phyloP scores from a whole-genome alignment of 2,113 vertebrate genomes.

The Megaleporinus macrocephalus region DNA sequence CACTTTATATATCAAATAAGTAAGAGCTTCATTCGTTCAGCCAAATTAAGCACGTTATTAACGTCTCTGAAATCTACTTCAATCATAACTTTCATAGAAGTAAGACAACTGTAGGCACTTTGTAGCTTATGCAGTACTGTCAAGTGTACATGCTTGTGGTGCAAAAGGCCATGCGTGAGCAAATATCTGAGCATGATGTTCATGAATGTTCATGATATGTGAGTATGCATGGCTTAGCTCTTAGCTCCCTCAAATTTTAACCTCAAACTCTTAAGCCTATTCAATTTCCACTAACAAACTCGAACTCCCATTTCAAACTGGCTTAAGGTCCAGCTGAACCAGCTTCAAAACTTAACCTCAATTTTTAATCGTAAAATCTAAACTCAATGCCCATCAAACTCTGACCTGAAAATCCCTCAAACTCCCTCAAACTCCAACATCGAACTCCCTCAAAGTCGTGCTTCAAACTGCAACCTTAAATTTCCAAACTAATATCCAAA shows the following conservation, averaged over 20 bases:
- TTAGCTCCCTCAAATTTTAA: too few relatives aligned
- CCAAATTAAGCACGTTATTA: constrained; percentile 1
- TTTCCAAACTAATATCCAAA: neutral
- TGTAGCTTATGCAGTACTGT: neutral
- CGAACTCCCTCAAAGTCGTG: neutral
- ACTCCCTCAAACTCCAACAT: neutral
- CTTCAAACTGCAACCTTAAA: neutral
- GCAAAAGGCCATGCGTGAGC: too few relatives aligned
- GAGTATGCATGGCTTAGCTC: too few relatives aligned
- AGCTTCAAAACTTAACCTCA: constrained; percentile 52
- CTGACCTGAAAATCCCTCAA: neutral
- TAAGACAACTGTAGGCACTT: neutral
- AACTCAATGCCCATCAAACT: too few relatives aligned
- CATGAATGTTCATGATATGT: too few relatives aligned
- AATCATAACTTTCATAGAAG: neutral
- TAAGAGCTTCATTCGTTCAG: neutral
- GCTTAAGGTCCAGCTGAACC: neutral
- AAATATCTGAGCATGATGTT: too few relatives aligned
- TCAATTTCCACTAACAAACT: neutral
- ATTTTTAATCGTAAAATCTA: too few relatives aligned
- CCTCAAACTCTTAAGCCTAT: too few relatives aligned
- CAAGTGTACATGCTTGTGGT: too few relatives aligned
- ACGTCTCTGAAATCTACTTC: neutral
- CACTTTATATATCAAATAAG: neutral
- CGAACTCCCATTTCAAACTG: neutral